Conservation (phyloP, 2,113 vertebrate species). For the Heliornis fulica region DNA sequence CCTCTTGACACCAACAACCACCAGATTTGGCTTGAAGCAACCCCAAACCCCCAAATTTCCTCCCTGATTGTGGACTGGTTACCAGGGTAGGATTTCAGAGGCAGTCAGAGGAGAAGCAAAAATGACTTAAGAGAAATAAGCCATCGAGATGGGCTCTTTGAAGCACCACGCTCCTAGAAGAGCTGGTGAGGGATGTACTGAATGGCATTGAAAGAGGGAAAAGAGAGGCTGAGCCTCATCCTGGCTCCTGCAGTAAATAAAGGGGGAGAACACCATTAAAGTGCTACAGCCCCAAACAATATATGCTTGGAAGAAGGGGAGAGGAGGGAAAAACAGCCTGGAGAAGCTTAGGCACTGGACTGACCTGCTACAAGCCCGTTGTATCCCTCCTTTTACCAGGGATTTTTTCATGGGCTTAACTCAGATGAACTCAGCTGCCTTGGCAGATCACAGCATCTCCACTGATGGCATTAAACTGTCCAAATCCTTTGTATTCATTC, state of each 20-base stretch:
- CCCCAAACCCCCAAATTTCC: neutral
- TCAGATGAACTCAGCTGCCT: neutral
- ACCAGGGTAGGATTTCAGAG: neutral
- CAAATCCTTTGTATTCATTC: neutral
- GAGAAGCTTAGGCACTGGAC: neutral
- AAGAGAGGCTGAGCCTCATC: neutral
- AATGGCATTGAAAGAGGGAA: neutral
- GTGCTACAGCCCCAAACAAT: neutral
- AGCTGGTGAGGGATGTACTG: neutral
- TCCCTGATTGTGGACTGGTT: neutral
- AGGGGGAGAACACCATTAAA: neutral
- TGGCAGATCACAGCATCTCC: neutral
- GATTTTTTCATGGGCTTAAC: neutral
- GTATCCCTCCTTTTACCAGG: neutral
- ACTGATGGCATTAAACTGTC: too few relatives aligned
- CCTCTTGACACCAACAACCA: neutral
- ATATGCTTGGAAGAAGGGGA: neutral
- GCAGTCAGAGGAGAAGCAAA: neutral
- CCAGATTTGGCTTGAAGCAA: neutral
- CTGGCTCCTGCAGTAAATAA: neutral
- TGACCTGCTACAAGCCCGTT: neutral
- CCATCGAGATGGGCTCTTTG: neutral
- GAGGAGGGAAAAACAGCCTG: neutral
- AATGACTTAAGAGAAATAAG: constrained; percentile 36
- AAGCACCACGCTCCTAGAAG: neutral